Evolutionary conservation across 2,797 vertebrate species (phyloP), one percentile per base, ranked within the genome.

Genomic region (Hoplostethus mediterraneus): DNA sequence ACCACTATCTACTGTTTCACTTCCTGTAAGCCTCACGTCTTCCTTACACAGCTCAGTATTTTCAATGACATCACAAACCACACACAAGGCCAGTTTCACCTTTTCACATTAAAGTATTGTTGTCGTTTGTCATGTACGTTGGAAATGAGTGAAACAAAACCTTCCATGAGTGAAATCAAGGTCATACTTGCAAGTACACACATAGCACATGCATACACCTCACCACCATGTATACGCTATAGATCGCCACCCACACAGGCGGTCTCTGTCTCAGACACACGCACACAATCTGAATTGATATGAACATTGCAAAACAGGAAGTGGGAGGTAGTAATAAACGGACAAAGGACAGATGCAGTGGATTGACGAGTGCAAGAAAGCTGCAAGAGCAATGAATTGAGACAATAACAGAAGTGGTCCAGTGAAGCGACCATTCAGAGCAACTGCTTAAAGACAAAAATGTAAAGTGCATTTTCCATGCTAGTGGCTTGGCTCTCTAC

Each of bases 1-100:
- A 64, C 52, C 52, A 12, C 58, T 75, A 64, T 2, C 53, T 59
- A 38, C n/a, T 53, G 61, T 85, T 83, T 90, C 80, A 86, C 85
- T 90, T 91, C 86, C 85, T 90, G 73, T 63, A 5, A 52, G 59
- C 51, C 16, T 65, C 5, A 38, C 11, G 44, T 63, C 40, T 47
- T 73, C 60, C 54, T 40, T 63, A 45, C 33, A 64, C 48, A 17
- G 11, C 38, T 36, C 73, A 21, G 21, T 36, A 5, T 1, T 25
- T 6, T 21, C 6, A 0, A 48, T 5, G 49, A 54, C 25, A n/a
- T 67, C 71, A 76, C 69, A 38, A 55, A 59, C 14, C n/a, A 5
- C 33, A 33, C 9, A 6, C 45, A 1, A 55, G 21, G 4, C n/a
- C 61, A 44, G 31, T 45, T 58, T 67, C 28, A 30, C 51, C 60